A percentile compares a stretch with the other conserved stretches of the same genome.
phyloP scores from a whole-genome alignment of 2,888 invertebrate genomes.

The Latheticus oryzae region DNA sequence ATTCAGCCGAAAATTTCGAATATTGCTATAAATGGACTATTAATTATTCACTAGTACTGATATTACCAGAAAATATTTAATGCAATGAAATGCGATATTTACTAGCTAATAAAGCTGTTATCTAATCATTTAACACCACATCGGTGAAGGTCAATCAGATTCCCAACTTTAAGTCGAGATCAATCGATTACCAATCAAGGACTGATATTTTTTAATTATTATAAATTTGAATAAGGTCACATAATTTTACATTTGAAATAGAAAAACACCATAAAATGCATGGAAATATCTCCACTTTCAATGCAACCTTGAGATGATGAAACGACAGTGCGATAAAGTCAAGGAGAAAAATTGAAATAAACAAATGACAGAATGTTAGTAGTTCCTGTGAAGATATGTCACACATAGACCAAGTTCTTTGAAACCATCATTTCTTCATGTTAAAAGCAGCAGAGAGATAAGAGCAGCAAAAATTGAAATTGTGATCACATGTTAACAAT shows the following conservation, averaged over 20 bases:
- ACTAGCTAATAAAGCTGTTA: constrained; percentile 7
- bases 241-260: constrained; percentile 18
- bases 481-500: constrained; percentile 7
- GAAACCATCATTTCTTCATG: neutral
- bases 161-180: constrained; percentile 18
- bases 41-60: constrained; percentile 6
- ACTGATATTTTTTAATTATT: constrained; percentile 16
- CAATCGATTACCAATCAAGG: constrained; percentile 29
- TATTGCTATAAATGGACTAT: constrained; percentile 1
- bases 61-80: constrained; percentile 3
- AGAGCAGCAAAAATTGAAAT: constrained; percentile 5
- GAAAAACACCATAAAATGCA: constrained; percentile 8
- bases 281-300: constrained; percentile 4
- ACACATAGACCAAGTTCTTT: constrained; percentile 2
- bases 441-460: constrained; percentile 4
- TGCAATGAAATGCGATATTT: constrained; percentile 13
- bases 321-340: constrained; percentile 18
- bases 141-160: constrained; percentile 20
- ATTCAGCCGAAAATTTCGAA: constrained; percentile 6
- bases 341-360: constrained; percentile 17
- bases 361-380: constrained; percentile 1
- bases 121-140: constrained; percentile 25
- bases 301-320: constrained; percentile 24
- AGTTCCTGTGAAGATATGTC: neutral
- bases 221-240: constrained; percentile 28